These are phyloP conservation scores for Dione vanillae DNA, from an alignment of 2,888 invertebrate genomes.

Conservation along the genomic window DNA sequence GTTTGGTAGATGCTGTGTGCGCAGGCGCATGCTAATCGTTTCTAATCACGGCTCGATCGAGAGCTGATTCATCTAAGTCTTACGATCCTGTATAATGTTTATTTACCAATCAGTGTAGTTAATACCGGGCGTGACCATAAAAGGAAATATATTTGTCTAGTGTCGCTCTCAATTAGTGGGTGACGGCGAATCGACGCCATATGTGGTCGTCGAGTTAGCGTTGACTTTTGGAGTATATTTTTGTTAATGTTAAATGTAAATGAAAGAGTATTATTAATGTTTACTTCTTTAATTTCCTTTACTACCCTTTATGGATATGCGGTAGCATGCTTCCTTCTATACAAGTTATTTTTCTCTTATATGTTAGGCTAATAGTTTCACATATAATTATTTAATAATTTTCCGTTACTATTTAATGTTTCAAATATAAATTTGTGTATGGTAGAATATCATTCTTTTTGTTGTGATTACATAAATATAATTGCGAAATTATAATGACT, in stretches of 20 bases:
- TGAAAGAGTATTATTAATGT: slow-evolving; percentile 79
- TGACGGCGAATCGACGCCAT: slow-evolving; percentile 76
- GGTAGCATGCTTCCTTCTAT: slow-evolving; percentile 27
- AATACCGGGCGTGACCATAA: slow-evolving; percentile 75
- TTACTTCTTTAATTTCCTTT: slow-evolving; percentile 67
- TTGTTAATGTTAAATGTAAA: slow-evolving; percentile 75
- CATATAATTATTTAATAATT: no score
- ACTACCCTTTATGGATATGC: slow-evolving; percentile 62
- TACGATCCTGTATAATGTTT: slow-evolving; percentile 75
- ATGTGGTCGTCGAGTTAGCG: slow-evolving; percentile 76
- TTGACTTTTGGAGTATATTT: slow-evolving; percentile 72
- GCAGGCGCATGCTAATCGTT: slow-evolving; percentile 78
- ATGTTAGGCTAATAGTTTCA: neutral
- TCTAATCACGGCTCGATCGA: slow-evolving; percentile 80
- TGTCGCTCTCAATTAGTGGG: slow-evolving; percentile 79
- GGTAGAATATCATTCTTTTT: no score
- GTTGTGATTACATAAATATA: no score
- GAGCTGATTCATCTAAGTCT: slow-evolving; percentile 77
- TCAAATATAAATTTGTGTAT: no score
- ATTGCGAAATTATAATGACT: no score
- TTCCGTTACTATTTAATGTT: no score
- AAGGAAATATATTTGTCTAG: slow-evolving; percentile 81
- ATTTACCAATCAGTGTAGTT: slow-evolving; percentile 79
- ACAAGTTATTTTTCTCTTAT: neutral
- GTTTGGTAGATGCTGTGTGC: slow-evolving; percentile 60